Percentiles rank a stretch among this genome's conserved stretches.
Conservation (phyloP, 2,888 invertebrate species). For the Heliconius ethilla region DNA sequence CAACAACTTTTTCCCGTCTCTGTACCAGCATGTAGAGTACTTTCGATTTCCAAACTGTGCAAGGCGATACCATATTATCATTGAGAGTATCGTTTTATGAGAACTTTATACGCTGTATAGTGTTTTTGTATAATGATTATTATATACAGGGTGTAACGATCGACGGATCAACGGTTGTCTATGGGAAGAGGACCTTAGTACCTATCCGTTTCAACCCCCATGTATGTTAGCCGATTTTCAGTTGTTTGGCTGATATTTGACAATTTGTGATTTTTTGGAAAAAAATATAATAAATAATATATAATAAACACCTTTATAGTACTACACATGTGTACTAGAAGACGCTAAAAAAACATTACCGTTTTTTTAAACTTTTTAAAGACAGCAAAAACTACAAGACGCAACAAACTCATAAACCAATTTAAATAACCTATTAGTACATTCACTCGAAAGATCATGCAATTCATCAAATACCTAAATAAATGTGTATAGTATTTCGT, state of each 20-base stretch:
- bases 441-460: neutral
- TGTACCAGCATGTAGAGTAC: slow-evolving; percentile 62
- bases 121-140: neutral
- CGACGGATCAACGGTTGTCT: too few relatives aligned
- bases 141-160: neutral
- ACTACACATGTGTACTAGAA: too few relatives aligned
- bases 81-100: slow-evolving; percentile 52
- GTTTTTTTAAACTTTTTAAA: neutral
- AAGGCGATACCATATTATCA: slow-evolving; percentile 58
- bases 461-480: neutral
- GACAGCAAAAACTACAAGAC: neutral
- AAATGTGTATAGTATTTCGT: neutral
- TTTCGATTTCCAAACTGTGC: slow-evolving; percentile 71
- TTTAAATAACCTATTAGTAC: slow-evolving; percentile 20
- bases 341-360: too few relatives aligned
- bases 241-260: too few relatives aligned
- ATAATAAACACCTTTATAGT: too few relatives aligned
- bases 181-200: too few relatives aligned
- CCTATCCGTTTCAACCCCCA: too few relatives aligned
- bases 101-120: slow-evolving; percentile 38
- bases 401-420: neutral
- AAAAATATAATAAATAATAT: too few relatives aligned
- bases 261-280: too few relatives aligned
- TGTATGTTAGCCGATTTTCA: too few relatives aligned
- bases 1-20: slow-evolving; percentile 24